A percentile compares a stretch with the other conserved stretches of the same genome.
These are phyloP conservation scores for Drosophila subquinaria DNA, from an alignment of 2,888 invertebrate genomes.

Conservation along the genomic window DNA sequence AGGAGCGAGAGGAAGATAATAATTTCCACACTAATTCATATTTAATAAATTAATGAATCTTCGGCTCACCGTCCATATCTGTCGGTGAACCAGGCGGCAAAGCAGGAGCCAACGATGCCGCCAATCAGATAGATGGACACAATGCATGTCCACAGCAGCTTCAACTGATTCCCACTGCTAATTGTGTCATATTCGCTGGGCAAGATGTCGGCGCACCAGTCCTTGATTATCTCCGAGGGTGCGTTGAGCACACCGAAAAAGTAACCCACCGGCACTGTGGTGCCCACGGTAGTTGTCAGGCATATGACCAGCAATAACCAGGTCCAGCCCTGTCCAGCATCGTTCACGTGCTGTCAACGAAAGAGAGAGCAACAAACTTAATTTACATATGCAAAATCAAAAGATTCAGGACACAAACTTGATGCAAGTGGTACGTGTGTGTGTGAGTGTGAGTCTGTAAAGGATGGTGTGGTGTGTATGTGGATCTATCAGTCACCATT, in stretches of 20 bases:
- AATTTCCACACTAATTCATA: too few species aligned
- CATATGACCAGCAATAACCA: conserved; percentile 88
- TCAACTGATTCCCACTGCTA: conserved; percentile 86
- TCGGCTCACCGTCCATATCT: conserved; percentile 88
- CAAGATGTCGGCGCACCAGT: conserved; percentile 90
- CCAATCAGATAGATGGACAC: conserved; percentile 96
- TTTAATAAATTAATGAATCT: too few species aligned
- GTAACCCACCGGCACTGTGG: conserved; percentile 92
- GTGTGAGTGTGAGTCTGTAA: background rate
- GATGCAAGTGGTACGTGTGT: background rate
- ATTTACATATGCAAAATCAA: conserved; percentile 46
- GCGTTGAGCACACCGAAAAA: conserved; percentile 94
- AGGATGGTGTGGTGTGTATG: background rate
- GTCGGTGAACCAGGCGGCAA: conserved; percentile 91
- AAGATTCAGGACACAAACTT: conserved; percentile 73
- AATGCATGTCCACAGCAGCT: conserved; percentile 92
- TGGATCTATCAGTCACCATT: conserved; percentile 52
- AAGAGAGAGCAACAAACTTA: background rate
- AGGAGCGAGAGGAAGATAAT: background rate
- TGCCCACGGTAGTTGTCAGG: conserved; percentile 90
- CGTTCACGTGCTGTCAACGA: conserved; percentile 53
- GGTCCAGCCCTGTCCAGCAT: conserved; percentile 69
- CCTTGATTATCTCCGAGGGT: conserved; percentile 89
- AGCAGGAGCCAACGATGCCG: conserved; percentile 93
- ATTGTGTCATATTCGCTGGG: conserved; percentile 87